Base-by-base conservation (phyloP, 1,140 invertebrate species). In the Pseudomyrmex dendroicus region DNA sequence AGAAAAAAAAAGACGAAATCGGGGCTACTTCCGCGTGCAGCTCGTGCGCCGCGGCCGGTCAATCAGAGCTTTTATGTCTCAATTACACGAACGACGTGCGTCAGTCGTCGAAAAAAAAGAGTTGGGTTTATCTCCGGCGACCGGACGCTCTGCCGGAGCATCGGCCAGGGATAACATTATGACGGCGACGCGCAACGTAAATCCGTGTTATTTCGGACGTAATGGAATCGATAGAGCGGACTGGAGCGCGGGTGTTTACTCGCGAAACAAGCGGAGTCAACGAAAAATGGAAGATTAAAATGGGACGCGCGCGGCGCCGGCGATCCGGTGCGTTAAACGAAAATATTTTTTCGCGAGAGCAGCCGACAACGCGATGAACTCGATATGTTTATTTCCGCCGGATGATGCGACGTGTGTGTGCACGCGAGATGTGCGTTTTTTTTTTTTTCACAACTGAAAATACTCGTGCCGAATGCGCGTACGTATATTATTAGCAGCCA, bases 221-320 rank as follows among this genome's bases (percentile, higher is more conserved):
- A 80, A 80, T 80, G 66, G 76, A 80, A 72, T 80, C 76, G 76
- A 72, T 72, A 59, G 76, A 80, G 44, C 76, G 44, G 54, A 80
- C 76, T 12, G 62, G 7, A 7, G 66, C 54, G 66, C 44, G 44
- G 25, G 25, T 80, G 76, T 80, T 80, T 80, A 80, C 76, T 80
- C 44, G 76, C 76, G 76, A 80, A 80, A 80, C 76, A 80, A 80
- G 76, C 76, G 66, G 76, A 80, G 76, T 80, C 76, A 80, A 80
- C 76, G 76, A 72, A 80, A 80, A 80, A 80, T 68, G 56, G 67
- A 80, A 80, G 76, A 80, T 80, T 80, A 80, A 80, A 80, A 80
- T 72, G 44, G 76, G 22, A 44, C 73, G 54, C 66, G 44, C 35
- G 35, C 35, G 35, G 5, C 35, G 44, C 63, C 54, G 35, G 54